phyloP scores from a whole-genome alignment of 2,888 invertebrate genomes.

The Leptopilina myrica region DNA sequence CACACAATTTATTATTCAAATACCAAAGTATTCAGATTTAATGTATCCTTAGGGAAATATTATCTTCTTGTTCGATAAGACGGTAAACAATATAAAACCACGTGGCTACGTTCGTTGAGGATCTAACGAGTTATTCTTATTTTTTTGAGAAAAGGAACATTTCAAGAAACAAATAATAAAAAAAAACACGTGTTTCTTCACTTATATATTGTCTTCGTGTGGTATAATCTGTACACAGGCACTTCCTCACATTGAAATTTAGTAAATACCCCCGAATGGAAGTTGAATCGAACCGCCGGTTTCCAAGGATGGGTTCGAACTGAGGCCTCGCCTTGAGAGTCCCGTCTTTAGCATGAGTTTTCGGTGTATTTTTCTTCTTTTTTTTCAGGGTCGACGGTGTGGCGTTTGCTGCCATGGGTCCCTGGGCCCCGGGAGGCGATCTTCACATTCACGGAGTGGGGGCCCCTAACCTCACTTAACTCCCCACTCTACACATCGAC shows the following conservation, averaged over 20 bases:
- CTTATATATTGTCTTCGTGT: neutral
- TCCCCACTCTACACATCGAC: slow-evolving; percentile 64
- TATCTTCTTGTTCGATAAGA: neutral
- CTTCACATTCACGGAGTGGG: slow-evolving; percentile 59
- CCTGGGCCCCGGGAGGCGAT: slow-evolving; percentile 71
- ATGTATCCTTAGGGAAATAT: neutral
- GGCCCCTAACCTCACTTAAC: slow-evolving; percentile 71
- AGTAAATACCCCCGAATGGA: slow-evolving; percentile 38
- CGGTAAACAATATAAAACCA: neutral
- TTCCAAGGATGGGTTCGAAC: slow-evolving; percentile 76
- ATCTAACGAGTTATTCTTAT: neutral
- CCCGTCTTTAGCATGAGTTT: slow-evolving; percentile 72
- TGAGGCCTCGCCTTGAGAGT: slow-evolving; percentile 70
- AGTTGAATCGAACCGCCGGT: slow-evolving; percentile 67
- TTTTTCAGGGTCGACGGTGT: slow-evolving; percentile 69
- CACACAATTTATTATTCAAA: neutral
- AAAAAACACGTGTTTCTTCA: slow-evolving; percentile 16
- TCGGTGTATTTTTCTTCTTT: slow-evolving; percentile 71
- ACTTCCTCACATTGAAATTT: neutral
- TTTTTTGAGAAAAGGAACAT: neutral
- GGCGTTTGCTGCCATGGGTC: slow-evolving; percentile 70
- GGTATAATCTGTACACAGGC: neutral
- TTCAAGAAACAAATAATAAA: neutral
- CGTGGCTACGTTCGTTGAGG: neutral
- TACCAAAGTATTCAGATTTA: neutral